Evolutionary conservation across 2,113 vertebrate genomes (phyloP), one percentile per base, ranked within the genome.

Genomic region (Cnemophilus loriae): DNA sequence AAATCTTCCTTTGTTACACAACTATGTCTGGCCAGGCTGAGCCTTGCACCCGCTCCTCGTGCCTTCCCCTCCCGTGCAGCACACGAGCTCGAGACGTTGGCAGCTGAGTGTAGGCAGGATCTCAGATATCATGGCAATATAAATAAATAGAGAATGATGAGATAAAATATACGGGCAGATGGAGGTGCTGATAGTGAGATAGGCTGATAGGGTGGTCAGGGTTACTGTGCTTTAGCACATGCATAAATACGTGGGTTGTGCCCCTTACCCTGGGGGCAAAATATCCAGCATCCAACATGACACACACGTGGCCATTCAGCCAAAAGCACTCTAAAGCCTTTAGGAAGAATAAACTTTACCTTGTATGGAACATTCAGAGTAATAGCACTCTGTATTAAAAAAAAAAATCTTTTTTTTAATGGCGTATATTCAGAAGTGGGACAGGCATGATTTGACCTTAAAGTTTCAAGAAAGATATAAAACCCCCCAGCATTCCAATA

Each of bases 121-220:
- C 95, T 97, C 95, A 97, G 95, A 95, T 97, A 95, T 95, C 96
- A 96, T 27, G 76, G 93, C 88, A 94, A 89, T 95, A 97, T 90
- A 96, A 97, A 97, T 95, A 97, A 97, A 96, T 96, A 95, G 92
- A 87, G 93, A 95, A 94, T 0, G 73, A 81, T 63, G 93, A 94
- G 94, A 95, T 95, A 96, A 97, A 96, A 74, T 68, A 60, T 46
- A 96, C 3, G 64, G 93, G 85, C 87, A 97, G 95, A 96, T 97
- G 87, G 88, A 92, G 68, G 93, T 80, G 90, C n/a, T 90, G 95
- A 97, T 97, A 93, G 47, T 0, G 11, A 96, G 93, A 96, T 93
- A 80, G 60, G 76, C 79, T 90, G 95, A 96, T 96, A 93, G 86
- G 79, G 92, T 87, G 87, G 73, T 95, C 95, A 95, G 93, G 95